A percentile compares a stretch with the other conserved stretches of the same genome.
phyloP scores from a whole-genome alignment of 35 echinoderm and acorn worm genomes.

The Apostichopus parvimensis region DNA sequence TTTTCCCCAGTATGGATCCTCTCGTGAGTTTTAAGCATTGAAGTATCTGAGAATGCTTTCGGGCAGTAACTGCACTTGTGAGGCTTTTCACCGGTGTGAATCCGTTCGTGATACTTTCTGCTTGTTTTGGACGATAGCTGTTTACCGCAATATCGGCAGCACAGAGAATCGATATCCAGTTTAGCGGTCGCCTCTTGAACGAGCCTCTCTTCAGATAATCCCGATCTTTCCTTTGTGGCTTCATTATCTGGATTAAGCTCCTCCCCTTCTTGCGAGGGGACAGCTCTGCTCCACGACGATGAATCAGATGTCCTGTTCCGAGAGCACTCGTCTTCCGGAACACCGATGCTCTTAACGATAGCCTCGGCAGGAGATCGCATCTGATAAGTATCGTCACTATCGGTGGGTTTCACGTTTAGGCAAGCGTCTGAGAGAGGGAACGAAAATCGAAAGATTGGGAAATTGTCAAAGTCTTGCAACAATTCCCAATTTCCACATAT shows the following conservation, averaged over 20 bases:
- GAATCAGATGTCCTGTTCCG: background rate
- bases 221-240: background rate
- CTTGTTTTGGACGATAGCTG: constrained; percentile 1
- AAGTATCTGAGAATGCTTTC: constrained; percentile 15
- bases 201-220: background rate
- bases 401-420: background rate
- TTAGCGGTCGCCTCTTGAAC: background rate
- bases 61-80: constrained; percentile 32
- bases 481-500: no score
- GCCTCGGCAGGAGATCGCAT: background rate
- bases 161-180: background rate
- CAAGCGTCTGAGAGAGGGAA: no score
- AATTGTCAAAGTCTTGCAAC: no score
- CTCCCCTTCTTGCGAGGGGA: background rate
- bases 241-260: background rate
- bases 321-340: background rate
- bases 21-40: constrained; percentile 40
- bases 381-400: background rate
- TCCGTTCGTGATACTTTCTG: constrained; percentile 30
- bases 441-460: no score
- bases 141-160: constrained; percentile 11
- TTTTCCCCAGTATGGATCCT: constrained; percentile 86
- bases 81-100: constrained; percentile 46
- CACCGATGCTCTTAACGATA: background rate
- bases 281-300: background rate